A percentile compares a stretch with the other conserved stretches of the same genome.
These are phyloP conservation scores for Melinaea menophilus DNA, from an alignment of 2,888 invertebrate genomes.

Conservation along the genomic window DNA sequence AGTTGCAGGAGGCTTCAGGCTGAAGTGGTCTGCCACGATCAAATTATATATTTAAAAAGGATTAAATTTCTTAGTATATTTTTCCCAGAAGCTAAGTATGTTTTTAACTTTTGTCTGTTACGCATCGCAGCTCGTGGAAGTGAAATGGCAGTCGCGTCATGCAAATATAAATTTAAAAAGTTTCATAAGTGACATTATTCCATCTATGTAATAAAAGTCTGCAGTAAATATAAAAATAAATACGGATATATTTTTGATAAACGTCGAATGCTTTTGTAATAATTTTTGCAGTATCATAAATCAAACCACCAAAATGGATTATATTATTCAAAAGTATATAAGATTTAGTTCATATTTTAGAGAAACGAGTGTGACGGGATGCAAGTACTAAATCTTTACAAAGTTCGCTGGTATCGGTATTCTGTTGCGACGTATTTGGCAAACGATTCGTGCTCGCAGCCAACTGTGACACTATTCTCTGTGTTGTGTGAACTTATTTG, in stretches of 20 bases:
- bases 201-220: not conserved
- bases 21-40: conserved; percentile 33
- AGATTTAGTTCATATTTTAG: conserved; percentile 7
- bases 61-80: conserved; percentile 6
- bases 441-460: conserved; percentile 49
- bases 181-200: not conserved
- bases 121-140: conserved; percentile 1
- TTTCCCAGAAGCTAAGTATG: conserved; percentile 3
- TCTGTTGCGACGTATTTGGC: conserved; percentile 72
- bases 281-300: not conserved
- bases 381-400: conserved; percentile 27
- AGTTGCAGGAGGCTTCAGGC: conserved; percentile 6
- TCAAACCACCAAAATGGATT: conserved; percentile 3
- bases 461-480: conserved; percentile 64
- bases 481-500: conserved; percentile 35
- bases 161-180: conserved; percentile 4
- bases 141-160: not conserved
- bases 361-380: conserved; percentile 15
- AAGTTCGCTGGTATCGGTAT: conserved; percentile 38
- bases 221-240: not conserved
- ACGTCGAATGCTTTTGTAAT: not conserved
- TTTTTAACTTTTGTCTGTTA: conserved; percentile 6
- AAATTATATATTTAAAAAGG: conserved; percentile 31
- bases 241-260: not conserved
- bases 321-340: conserved; percentile 6